Evolutionary conservation across 1,140 invertebrate genomes (phyloP).

Genomic region (Lordiphosa stackelbergi): DNA sequence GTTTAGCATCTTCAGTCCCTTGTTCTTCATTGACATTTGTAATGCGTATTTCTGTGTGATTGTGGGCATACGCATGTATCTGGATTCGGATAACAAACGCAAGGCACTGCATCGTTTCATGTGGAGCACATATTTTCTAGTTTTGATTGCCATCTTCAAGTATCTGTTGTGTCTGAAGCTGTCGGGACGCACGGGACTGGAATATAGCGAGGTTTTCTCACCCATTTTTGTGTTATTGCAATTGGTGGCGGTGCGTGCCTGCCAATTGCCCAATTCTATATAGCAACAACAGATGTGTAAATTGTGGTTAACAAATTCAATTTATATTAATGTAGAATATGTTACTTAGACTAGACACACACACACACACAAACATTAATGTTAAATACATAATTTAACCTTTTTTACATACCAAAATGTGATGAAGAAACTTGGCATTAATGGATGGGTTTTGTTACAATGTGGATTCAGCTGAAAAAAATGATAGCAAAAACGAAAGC

Average conservation of each 20-base stretch:
- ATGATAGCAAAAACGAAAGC: too few relatives aligned
- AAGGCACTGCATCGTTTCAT: slow-evolving; percentile 87
- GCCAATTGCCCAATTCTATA: slow-evolving; percentile 84
- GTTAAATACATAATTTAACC: too few relatives aligned
- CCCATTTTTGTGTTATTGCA: slow-evolving; percentile 94
- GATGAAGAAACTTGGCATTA: too few relatives aligned
- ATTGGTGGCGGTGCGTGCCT: slow-evolving; percentile 93
- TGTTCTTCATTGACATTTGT: slow-evolving; percentile 93
- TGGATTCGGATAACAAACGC: slow-evolving; percentile 86
- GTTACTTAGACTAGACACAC: too few relatives aligned
- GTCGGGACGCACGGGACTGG: slow-evolving; percentile 86
- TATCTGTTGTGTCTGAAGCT: slow-evolving; percentile 94
- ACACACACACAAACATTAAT: too few relatives aligned
- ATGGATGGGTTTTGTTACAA: too few relatives aligned
- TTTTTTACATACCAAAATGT: too few relatives aligned
- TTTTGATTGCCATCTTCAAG: slow-evolving; percentile 94
- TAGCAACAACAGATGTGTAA: slow-evolving; percentile 2
- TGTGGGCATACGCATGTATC: slow-evolving; percentile 93
- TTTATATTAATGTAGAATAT: too few relatives aligned
- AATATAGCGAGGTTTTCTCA: slow-evolving; percentile 94
- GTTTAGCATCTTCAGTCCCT: slow-evolving; percentile 92
- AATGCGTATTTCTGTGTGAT: slow-evolving; percentile 97
- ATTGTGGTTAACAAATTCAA: too few relatives aligned
- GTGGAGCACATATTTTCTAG: slow-evolving; percentile 91
- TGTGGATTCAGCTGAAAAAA: too few relatives aligned